Percentiles rank a stretch among this genome's conserved stretches.
phyloP scores from a whole-genome alignment of 2,888 invertebrate genomes.

The Spialia ferax region DNA sequence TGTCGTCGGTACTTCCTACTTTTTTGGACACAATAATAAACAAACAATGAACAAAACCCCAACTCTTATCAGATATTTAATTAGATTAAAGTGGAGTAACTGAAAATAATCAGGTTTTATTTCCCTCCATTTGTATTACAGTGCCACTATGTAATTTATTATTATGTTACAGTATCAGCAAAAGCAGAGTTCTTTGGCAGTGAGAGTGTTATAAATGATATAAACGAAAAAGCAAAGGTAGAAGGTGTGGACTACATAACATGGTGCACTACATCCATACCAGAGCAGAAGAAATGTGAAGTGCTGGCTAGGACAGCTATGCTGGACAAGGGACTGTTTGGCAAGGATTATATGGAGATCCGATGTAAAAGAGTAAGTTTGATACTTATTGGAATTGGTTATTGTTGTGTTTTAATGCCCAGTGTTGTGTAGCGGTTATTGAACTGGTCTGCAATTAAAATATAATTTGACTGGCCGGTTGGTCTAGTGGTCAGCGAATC shows the following conservation, averaged over 20 bases:
- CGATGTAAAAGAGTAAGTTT: constrained; percentile 88
- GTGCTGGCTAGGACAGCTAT: constrained; percentile 90
- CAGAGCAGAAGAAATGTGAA: constrained; percentile 94
- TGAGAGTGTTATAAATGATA: constrained; percentile 40
- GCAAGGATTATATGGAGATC: constrained; percentile 88
- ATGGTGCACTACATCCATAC: constrained; percentile 95
- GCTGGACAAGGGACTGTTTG: constrained; percentile 89
- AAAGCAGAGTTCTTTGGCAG: constrained; percentile 53
- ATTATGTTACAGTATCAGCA: constrained; percentile 47
- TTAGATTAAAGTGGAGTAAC: too few species aligned
- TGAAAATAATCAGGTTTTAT: too few species aligned
- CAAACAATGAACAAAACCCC: too few species aligned
- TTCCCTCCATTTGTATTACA: too few species aligned
- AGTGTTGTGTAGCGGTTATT: too few species aligned
- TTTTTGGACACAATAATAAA: too few species aligned
- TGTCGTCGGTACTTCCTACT: too few species aligned
- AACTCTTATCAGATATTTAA: too few species aligned
- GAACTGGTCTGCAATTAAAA: too few species aligned
- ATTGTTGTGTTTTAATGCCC: not conserved
- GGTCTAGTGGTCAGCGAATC: too few species aligned
- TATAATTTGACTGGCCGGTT: too few species aligned
- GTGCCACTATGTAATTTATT: too few species aligned
- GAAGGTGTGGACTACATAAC: constrained; percentile 78
- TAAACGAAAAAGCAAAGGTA: constrained; percentile 36
- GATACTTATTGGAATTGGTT: not conserved